Conservation (phyloP, 2,113 vertebrate species). For the Hypocryptadius cinnamomeus region DNA sequence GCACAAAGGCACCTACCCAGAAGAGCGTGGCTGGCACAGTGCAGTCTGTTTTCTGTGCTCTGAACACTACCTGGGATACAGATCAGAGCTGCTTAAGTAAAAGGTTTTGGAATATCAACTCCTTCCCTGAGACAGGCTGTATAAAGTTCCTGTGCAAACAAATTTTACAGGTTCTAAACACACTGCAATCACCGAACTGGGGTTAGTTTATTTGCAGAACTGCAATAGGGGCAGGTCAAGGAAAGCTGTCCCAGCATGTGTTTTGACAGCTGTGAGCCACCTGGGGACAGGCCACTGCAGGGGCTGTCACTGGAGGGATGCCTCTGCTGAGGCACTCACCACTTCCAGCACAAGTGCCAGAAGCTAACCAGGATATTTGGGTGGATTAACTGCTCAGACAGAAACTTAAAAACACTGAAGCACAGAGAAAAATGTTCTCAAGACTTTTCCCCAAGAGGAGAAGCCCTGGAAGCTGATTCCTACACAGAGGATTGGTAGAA, state of each 20-base stretch:
- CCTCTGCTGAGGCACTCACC: neutral
- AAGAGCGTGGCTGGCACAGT: neutral
- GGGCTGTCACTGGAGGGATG: neutral
- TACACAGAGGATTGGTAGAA: neutral
- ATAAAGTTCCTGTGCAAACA: neutral
- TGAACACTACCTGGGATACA: neutral
- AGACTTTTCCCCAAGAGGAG: neutral
- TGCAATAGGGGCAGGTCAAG: neutral
- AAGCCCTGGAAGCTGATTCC: neutral
- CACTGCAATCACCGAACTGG: accelerated
- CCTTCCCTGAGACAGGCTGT: neutral
- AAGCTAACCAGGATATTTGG: neutral
- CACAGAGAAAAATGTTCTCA: neutral
- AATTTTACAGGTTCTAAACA: neutral
- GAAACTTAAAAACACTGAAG: neutral
- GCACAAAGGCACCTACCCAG: neutral
- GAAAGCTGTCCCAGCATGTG: neutral
- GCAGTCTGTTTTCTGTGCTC: neutral
- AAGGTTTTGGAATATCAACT: neutral
- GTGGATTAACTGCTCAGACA: neutral
- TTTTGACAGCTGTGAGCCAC: conserved; percentile 24
- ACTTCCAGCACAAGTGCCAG: neutral
- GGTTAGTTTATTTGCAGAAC: neutral
- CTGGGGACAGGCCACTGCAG: neutral
- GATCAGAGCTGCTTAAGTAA: neutral